These are phyloP conservation scores for Enteromius mattozi DNA, from an alignment of 2,797 vertebrate species.

Conservation along the genomic window DNA sequence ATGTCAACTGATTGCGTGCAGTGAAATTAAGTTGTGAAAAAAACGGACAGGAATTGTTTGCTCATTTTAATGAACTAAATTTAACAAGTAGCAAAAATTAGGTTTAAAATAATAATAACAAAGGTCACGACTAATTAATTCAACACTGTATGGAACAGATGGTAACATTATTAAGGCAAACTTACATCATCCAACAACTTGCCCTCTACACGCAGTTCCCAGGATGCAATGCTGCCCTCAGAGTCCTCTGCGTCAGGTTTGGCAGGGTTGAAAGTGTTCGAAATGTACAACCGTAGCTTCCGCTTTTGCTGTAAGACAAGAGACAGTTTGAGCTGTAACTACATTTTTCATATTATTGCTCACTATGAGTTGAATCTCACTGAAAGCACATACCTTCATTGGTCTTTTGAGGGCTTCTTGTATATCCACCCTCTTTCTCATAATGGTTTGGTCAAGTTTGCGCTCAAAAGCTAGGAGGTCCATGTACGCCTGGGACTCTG, in stretches of 20 bases:
- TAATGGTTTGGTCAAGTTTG: slow-evolving; percentile 98
- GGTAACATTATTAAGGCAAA: slow-evolving; percentile 30
- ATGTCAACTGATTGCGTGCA: neutral
- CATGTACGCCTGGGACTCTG: slow-evolving; percentile 99
- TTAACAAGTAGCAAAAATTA: neutral
- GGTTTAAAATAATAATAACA: neutral
- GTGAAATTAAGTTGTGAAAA: neutral
- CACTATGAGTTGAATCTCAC: neutral
- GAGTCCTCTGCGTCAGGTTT: slow-evolving; percentile 95
- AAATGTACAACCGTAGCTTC: slow-evolving; percentile 97
- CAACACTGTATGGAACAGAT: slow-evolving; percentile 31
- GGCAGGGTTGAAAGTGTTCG: slow-evolving; percentile 98
- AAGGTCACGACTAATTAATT: neutral
- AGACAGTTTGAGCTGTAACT: neutral
- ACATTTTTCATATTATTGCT: neutral
- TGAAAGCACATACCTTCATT: slow-evolving; percentile 87
- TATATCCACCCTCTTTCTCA: slow-evolving; percentile 98
- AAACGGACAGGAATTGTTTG: neutral
- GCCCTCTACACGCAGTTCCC: slow-evolving; percentile 97
- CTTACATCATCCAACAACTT: slow-evolving; percentile 95
- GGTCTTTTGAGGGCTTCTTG: slow-evolving; percentile 98
- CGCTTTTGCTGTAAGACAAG: slow-evolving; percentile 91
- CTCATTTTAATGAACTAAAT: neutral
- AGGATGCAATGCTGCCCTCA: slow-evolving; percentile 97
- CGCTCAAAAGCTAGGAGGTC: slow-evolving; percentile 97